Evolutionary conservation across 1,140 invertebrate genomes (phyloP).

Genomic region (Bicyclus anynana): DNA sequence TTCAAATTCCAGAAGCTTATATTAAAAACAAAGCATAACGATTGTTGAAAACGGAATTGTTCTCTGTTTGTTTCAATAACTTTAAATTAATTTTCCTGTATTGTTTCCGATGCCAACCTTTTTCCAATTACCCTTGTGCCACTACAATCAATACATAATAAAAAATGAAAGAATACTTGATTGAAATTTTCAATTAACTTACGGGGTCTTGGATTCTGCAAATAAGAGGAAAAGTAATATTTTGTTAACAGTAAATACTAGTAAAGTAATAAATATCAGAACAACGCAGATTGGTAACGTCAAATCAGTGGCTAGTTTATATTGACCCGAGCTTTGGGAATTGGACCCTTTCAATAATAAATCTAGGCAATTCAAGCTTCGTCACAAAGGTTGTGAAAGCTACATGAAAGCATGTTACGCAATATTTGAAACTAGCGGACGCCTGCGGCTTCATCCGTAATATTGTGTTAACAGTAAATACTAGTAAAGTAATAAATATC

Average conservation of each 20-base stretch:
- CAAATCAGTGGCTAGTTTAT: too few relatives aligned
- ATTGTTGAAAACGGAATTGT: neutral
- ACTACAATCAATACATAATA: neutral
- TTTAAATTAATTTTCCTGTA: conserved; percentile 1
- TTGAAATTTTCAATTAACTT: neutral
- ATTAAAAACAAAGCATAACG: neutral
- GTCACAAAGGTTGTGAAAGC: too few relatives aligned
- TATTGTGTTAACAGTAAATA: neutral
- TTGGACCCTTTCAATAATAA: too few relatives aligned
- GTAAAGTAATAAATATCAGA: neutral
- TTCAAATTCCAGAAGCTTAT: neutral
- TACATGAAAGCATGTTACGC: too few relatives aligned
- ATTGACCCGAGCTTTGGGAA: too few relatives aligned
- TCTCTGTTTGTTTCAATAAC: neutral
- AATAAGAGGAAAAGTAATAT: neutral
- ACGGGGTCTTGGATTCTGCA: neutral
- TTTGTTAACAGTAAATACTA: neutral
- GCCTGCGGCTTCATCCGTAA: too few relatives aligned
- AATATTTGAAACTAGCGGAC: too few relatives aligned
- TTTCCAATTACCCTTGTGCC: neutral
- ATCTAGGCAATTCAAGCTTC: too few relatives aligned
- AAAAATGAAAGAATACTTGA: neutral
- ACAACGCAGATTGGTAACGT: too few relatives aligned
- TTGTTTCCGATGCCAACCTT: neutral
- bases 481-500: neutral